Evolutionary conservation across 2,797 vertebrate genomes (phyloP), one percentile per base, ranked within the genome.

Genomic region (Neomorphus geoffroyi): DNA sequence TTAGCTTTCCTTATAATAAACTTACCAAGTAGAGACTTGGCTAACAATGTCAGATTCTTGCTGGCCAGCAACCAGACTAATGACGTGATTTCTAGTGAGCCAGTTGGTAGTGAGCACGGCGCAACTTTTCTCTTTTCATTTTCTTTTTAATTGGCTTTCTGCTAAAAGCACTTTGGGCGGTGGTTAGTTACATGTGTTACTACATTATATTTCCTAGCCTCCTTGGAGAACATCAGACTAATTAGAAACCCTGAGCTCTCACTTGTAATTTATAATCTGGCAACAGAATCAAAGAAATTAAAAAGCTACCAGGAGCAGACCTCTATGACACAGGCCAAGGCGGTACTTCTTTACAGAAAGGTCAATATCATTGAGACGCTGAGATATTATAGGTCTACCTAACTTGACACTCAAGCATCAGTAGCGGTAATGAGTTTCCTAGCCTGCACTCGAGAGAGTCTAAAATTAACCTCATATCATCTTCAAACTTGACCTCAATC

Each of bases 401-500:
- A 74, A 77, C 46, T 35, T 41, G 51, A 88, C 65, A 77, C 58
- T 92, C 53, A 51, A 69, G 56, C 0, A 0, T 90, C 45, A 70
- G 80, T 48, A 93, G 37, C 61, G 72, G 73, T 95, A 96, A 97
- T 96, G 89, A 96, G 96, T 89, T 97, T 95, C 88, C 94, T 16
- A 90, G 27, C 45, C 65, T 94, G 64, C 61, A 66, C 94, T 95
- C 87, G 4, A 85, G 86, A 94, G 93, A 94, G 51, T 85, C 51
- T 86, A 86, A 96, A 97, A 96, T 96, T 97, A 97, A 95, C 92
- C 90, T 81, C 45, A 6, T 92, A 32, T 87, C 91, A 93, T 95
- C 95, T 91, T 96, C 86, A 95, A 89, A 91, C 62, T 88, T 96
- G 92, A 97, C 90, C 83, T 92, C 85, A 96, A 93, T 97, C 91